phyloP scores from a whole-genome alignment of 2,888 invertebrate genomes.

The Drosophila picticornis region DNA sequence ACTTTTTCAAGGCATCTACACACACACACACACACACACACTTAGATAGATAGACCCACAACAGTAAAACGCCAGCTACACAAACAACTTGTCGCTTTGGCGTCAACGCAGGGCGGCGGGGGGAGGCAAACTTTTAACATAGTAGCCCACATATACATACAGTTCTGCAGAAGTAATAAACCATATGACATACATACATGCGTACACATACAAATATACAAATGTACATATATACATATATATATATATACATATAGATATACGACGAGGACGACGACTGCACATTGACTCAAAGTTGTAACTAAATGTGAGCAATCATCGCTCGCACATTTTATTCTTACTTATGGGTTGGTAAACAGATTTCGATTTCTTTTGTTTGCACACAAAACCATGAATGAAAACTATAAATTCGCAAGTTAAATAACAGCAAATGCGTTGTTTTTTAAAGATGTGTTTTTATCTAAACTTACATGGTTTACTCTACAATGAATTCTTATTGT shows the following conservation, averaged over 20 bases:
- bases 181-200: slow-evolving; percentile 48
- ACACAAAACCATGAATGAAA: not conserved
- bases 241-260: not conserved
- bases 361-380: not conserved
- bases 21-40: slow-evolving; percentile 8
- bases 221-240: not conserved
- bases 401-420: not conserved
- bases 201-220: slow-evolving; percentile 1
- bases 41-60: slow-evolving; percentile 1
- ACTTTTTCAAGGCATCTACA: slow-evolving; percentile 59
- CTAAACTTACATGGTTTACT: not conserved
- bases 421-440: too few relatives aligned
- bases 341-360: not conserved
- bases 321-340: slow-evolving; percentile 29
- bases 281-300: slow-evolving; percentile 61
- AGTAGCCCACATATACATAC: slow-evolving; percentile 71
- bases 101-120: slow-evolving; percentile 23
- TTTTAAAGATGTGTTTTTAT: not conserved
- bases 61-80: slow-evolving; percentile 24
- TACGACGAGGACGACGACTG: slow-evolving; percentile 40
- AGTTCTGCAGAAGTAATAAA: slow-evolving; percentile 56
- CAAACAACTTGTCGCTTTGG: slow-evolving; percentile 68
- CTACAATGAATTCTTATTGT: not conserved
- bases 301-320: slow-evolving; percentile 25
- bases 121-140: slow-evolving; percentile 72